Conservation (phyloP, 2,888 invertebrate species). For the Stomorhina lunata region DNA sequence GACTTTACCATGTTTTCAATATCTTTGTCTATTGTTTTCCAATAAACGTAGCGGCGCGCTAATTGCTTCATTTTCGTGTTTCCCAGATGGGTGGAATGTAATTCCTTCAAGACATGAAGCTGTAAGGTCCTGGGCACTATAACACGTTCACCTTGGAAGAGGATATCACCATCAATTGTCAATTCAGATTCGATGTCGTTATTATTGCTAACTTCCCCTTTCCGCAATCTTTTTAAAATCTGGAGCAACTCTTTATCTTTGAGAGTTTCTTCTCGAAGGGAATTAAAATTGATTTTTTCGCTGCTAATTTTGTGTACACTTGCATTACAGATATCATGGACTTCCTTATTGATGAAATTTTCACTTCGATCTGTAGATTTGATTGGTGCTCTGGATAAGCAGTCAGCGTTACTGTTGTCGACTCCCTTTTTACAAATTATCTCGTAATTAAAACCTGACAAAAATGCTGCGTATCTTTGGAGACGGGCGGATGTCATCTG, state of each 20-base stretch:
- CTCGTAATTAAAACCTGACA: too few species aligned
- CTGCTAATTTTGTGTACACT: not conserved
- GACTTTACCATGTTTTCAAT: constrained; percentile 16
- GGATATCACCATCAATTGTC: not conserved
- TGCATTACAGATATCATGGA: not conserved
- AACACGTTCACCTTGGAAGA: constrained; percentile 21
- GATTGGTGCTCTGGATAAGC: not conserved
- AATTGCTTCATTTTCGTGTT: constrained; percentile 34
- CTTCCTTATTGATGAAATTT: not conserved
- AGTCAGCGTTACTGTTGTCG: constrained; percentile 7
- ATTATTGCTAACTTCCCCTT: not conserved
- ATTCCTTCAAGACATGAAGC: constrained; percentile 14
- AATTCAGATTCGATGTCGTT: not conserved
- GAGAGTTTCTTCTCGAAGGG: not conserved
- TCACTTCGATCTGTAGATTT: not conserved
- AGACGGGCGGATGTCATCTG: constrained; percentile 44
- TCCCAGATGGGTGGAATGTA: constrained; percentile 26
- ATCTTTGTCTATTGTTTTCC: constrained; percentile 26
- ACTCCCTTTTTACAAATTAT: too few species aligned
- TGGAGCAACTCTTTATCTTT: not conserved
- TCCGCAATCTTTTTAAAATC: not conserved
- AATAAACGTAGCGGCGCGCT: constrained; percentile 1
- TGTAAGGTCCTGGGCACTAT: constrained; percentile 8
- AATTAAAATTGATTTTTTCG: not conserved
- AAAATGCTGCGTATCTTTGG: too few species aligned